Evolutionary conservation across 2,888 invertebrate species (phyloP).

Genomic region (Hanleya hanleyi): DNA sequence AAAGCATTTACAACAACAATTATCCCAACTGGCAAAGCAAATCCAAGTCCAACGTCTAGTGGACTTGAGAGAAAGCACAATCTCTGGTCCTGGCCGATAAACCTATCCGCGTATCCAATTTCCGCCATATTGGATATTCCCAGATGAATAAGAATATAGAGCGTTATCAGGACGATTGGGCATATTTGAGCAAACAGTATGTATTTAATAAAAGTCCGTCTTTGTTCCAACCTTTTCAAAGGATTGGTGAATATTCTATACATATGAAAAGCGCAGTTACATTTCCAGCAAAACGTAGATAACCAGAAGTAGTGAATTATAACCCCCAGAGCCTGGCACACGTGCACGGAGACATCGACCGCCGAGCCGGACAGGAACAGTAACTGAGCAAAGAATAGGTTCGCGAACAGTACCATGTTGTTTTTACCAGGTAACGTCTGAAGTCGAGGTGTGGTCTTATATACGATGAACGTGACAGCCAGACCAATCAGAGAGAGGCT

Average conservation of each 20-base stretch:
- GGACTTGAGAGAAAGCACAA: neutral
- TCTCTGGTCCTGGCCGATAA: neutral
- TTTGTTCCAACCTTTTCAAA: neutral
- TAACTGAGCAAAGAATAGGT: slow-evolving; percentile 3
- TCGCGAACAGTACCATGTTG: neutral
- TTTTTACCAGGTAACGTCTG: neutral
- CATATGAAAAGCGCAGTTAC: slow-evolving; percentile 5
- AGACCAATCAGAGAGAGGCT: neutral
- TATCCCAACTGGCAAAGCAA: neutral
- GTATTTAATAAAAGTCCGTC: neutral
- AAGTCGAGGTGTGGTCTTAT: neutral
- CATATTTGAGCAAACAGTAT: neutral
- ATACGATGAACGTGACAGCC: neutral
- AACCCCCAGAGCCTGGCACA: neutral
- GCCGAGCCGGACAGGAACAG: neutral
- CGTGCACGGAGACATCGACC: neutral
- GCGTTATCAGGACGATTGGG: neutral
- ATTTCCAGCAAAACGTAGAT: slow-evolving; percentile 3
- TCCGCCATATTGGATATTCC: neutral
- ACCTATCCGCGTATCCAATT: neutral
- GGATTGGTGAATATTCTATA: neutral
- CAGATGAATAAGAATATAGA: neutral
- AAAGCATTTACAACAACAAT: neutral
- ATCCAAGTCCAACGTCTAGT: neutral
- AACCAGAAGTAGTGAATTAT: slow-evolving; percentile 12